Evolutionary conservation across 2,888 invertebrate genomes (phyloP), one percentile per base, ranked within the genome.

Genomic region (Plebejus melissa): DNA sequence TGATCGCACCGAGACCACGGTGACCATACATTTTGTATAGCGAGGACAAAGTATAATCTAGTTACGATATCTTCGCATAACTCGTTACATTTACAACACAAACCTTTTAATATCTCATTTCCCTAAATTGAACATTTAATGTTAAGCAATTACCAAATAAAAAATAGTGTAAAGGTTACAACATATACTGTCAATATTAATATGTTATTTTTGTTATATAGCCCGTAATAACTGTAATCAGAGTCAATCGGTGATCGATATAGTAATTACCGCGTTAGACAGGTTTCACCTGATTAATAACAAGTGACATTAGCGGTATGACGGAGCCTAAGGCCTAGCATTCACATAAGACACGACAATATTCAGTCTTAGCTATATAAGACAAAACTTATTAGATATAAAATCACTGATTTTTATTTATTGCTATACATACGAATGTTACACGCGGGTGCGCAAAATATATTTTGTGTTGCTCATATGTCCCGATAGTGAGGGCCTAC

Each of bases 141-240:
- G 28, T 13, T 28, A n/a, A n/a, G 46, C 46, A 71, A 71, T 71
- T 46, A 28, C 71, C 50, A 50, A 46, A 71, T 71, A 28, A 50
- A 71, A 71, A 71, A 71, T 46, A 71, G 71, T 50, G 9, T 71
- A 71, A 71, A 71, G 71, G 71, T 71, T 50, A 50, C n/a, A 13
- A 50, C 16, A 46, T 46, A 71, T 28, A 46, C 70, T 70, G 70
- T 70, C 70, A 41, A 28, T 71, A 13, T 46, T 28, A 71, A 71
- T 65, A 28, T 71, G 71, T 71, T 71, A 71, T 71, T 71, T 71
- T 50, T 69, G 38, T 69, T 71, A 71, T 71, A 71, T 71, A 28
- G 16, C 71, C 46, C 28, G 50, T 71, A 71, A 71, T 71, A 71
- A 71, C 71, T 71, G 71, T 71, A 71, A 71, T 71, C 71, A 71